These are phyloP conservation scores for Quadriops clusia DNA, from an alignment of 2,888 invertebrate species.

Conservation along the genomic window DNA sequence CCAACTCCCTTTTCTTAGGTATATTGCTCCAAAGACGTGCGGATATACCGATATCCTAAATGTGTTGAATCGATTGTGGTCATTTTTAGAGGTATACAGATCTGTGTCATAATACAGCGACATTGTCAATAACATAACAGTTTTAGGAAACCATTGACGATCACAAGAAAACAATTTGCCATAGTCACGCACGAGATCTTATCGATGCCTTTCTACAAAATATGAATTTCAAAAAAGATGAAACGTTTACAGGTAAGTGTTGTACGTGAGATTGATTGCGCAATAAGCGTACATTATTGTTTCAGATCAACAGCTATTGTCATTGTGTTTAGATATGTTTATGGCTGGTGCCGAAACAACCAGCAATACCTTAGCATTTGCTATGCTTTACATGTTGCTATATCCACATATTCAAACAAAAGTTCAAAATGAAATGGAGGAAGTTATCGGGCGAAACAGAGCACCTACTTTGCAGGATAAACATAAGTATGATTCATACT, in stretches of 20 bases:
- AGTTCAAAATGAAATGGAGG: slow-evolving; percentile 49
- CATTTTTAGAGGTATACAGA: slow-evolving; percentile 15
- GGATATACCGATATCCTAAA: slow-evolving; percentile 47
- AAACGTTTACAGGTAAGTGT: slow-evolving; percentile 35
- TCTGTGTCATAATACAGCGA: neutral
- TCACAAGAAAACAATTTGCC: slow-evolving; percentile 38
- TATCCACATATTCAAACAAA: slow-evolving; percentile 45
- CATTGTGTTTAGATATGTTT: slow-evolving; percentile 51
- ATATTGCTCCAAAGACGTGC: slow-evolving; percentile 47
- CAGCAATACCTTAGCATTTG: slow-evolving; percentile 49
- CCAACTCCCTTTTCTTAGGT: slow-evolving; percentile 55
- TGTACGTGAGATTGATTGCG: too few relatives aligned
- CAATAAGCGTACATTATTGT: slow-evolving; percentile 6
- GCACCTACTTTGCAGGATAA: slow-evolving; percentile 45
- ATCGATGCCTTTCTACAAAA: slow-evolving; percentile 54
- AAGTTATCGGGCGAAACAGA: slow-evolving; percentile 43
- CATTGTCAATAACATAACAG: neutral
- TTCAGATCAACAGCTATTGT: slow-evolving; percentile 31
- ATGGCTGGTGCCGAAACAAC: slow-evolving; percentile 63
- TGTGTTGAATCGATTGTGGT: slow-evolving; percentile 42
- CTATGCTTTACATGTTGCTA: slow-evolving; percentile 45
- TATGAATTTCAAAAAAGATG: slow-evolving; percentile 39
- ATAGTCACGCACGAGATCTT: slow-evolving; percentile 43
- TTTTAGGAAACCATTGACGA: slow-evolving; percentile 43
- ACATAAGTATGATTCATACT: slow-evolving; percentile 32